Conservation (phyloP, 2,888 invertebrate genomes). For the Oligia latruncula region DNA sequence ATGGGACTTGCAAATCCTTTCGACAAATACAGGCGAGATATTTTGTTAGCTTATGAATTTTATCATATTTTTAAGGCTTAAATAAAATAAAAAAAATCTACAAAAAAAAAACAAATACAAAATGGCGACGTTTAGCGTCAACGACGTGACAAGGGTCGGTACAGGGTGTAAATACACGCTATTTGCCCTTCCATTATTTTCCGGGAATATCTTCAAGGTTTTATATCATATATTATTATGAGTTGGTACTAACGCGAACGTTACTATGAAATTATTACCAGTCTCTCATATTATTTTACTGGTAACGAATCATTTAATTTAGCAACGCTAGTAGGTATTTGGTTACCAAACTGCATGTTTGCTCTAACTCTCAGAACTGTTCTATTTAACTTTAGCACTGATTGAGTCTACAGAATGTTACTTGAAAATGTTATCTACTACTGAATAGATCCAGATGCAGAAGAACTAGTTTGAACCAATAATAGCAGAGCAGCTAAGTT, state of each 20-base stretch:
- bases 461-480: neutral
- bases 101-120: constrained; percentile 24
- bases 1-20: neutral
- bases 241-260: neutral
- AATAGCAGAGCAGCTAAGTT: neutral
- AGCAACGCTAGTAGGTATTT: neutral
- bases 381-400: neutral
- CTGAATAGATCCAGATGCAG: neutral
- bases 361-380: too few species aligned
- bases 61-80: neutral
- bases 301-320: neutral
- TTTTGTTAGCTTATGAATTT: neutral
- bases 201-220: constrained; percentile 12
- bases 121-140: constrained; percentile 22
- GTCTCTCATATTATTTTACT: neutral
- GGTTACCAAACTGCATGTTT: neutral
- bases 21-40: neutral
- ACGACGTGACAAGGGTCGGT: constrained; percentile 40
- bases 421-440: neutral
- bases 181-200: constrained; percentile 23
- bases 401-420: neutral
- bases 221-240: neutral
- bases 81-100: neutral
- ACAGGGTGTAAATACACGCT: constrained; percentile 22
- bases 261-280: neutral